Evolutionary conservation across 35 echinoderm and acorn worm species (phyloP), one percentile per base, ranked within the genome.

Genomic region (Hemicentrotus pulcherrimus): DNA sequence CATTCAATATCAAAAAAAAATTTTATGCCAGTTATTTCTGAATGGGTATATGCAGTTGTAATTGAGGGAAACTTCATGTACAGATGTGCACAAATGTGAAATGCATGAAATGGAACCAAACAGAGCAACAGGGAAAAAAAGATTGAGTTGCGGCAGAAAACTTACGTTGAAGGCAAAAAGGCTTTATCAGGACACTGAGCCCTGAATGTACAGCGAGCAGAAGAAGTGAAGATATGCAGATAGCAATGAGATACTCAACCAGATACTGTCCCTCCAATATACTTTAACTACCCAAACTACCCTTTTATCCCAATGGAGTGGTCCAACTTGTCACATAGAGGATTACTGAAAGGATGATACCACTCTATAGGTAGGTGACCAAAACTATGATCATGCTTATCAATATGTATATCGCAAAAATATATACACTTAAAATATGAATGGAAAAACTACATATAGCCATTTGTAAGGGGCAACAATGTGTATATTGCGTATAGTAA

Each of bases 111-210:
- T 6, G 7, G 2, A 78, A 78, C 22, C 22, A 78, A 9, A 78
- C 22, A 78, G 9, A 32, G 32, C 18, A 32, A 90, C 7, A 33
- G 88, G 30, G 0, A 87, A 59, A 59, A 78, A 70, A 28, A 28
- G 22, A 78, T 28, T 41, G 4, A 90, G 5, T 58, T 31, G 48
- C 48, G 19, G 30, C 32, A 93, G 91, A 58, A n/a, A 58, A 93
- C 91, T 93, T 93, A 93, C 91, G 91, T 58, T 4, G 91, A 93
- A 58, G 91, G 91, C 47, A 93, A 58, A 47, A 93, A 93, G 46
- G 91, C 91, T 93, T 93, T 93, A n/a, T 93, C 91, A 93, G 91
- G 91, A 93, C 91, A 93, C 91, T 93, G 91, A 31, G 91, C 91
- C 91, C 91, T 93, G 91, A 47, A 33, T 47, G 33, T 47, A 15